A percentile compares a stretch with the other conserved stretches of the same genome.
phyloP scores from a whole-genome alignment of 2,888 invertebrate species.

The Piscicola geometra region DNA sequence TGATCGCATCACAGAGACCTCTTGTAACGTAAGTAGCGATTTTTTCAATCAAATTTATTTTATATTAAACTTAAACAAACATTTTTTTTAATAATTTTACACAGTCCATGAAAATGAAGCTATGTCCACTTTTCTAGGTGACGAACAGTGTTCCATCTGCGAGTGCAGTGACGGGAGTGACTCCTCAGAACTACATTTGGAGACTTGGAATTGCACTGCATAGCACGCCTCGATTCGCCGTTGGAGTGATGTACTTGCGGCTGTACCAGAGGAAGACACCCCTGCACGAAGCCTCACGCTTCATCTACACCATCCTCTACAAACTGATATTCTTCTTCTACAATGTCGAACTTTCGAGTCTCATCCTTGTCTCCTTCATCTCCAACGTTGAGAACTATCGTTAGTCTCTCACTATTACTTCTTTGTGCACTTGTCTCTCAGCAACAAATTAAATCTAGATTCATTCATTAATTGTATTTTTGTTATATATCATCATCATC shows the following conservation, averaged over 20 bases:
- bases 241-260: conserved; percentile 74
- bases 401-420: conserved; percentile 58
- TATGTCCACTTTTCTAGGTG: conserved; percentile 64
- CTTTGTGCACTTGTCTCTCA: too few species aligned
- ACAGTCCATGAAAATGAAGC: neutral
- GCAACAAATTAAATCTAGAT: too few species aligned
- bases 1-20: conserved; percentile 89
- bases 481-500: too few species aligned
- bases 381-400: conserved; percentile 84
- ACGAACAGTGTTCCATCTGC: conserved; percentile 90
- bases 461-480: too few species aligned
- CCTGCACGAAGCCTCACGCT: conserved; percentile 15
- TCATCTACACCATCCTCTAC: conserved; percentile 37
- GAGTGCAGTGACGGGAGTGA: conserved; percentile 82
- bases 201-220: conserved; percentile 84
- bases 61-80: neutral
- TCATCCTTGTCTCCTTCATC: conserved; percentile 84
- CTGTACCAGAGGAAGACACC: conserved; percentile 63
- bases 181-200: conserved; percentile 88
- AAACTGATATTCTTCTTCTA: conserved; percentile 62
- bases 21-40: conserved; percentile 79
- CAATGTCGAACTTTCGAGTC: conserved; percentile 76
- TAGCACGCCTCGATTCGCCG: conserved; percentile 72
- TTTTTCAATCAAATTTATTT: too few species aligned
- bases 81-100: neutral